Evolutionary conservation across 2,797 vertebrate genomes (phyloP).

Genomic region (Macropodus opercularis): DNA sequence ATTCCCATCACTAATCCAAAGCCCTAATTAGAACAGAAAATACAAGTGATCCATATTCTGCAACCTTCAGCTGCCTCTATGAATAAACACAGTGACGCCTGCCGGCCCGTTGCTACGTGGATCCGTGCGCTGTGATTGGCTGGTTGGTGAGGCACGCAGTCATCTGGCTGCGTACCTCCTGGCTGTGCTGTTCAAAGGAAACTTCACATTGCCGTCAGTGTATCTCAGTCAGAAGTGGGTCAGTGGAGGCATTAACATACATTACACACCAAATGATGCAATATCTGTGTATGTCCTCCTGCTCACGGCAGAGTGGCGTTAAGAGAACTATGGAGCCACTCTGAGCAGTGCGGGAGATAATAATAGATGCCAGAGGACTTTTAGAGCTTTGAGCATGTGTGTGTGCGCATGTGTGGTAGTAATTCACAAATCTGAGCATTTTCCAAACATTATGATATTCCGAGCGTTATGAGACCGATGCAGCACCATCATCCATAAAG

Average conservation of each 20-base stretch:
- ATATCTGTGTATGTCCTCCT: conserved; percentile 49
- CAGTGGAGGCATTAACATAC: conserved; percentile 68
- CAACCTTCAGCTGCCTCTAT: conserved; percentile 55
- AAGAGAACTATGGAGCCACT: no score
- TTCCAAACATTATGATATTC: background rate
- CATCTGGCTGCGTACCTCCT: conserved; percentile 53
- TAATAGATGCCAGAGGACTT: background rate
- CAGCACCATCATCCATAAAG: background rate
- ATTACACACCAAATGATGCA: conserved; percentile 61
- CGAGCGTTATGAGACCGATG: background rate
- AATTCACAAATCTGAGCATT: background rate
- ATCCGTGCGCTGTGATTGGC: conserved; percentile 57
- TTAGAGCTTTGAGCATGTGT: background rate
- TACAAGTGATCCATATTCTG: conserved; percentile 44
- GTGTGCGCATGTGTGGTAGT: background rate
- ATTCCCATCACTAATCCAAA: conserved; percentile 48
- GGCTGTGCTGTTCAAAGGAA: conserved; percentile 63
- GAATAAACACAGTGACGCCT: conserved; percentile 60
- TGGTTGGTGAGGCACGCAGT: conserved; percentile 45
- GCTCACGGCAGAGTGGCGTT: no score
- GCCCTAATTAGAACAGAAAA: conserved; percentile 61
- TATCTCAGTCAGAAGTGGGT: conserved; percentile 74
- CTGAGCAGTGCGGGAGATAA: no score
- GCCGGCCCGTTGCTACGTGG: conserved; percentile 39
- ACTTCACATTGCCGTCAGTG: conserved; percentile 47